Evolutionary conservation across 2,113 vertebrate species (phyloP), one percentile per base, ranked within the genome.

Genomic region (Lates calcarifer): DNA sequence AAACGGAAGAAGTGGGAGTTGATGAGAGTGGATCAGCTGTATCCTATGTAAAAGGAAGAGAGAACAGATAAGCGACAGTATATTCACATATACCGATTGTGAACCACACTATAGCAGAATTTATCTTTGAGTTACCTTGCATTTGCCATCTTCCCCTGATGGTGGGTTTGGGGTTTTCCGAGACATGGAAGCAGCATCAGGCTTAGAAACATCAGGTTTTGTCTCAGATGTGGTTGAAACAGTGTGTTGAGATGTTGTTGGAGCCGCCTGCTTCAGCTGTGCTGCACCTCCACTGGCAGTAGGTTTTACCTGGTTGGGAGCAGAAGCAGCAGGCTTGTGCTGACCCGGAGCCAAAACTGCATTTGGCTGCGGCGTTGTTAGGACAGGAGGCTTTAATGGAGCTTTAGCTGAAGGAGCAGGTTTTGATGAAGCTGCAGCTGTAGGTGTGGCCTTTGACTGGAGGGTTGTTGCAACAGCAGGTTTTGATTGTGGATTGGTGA

Each of bases 91-190:
- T n/a, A 8, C 24, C 17, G 0, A 28, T 41, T 18, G 28, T 56
- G 55, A 72, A 4, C 70, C 15, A 55, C 5, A 53, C 20, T 4
- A 6, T 0, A 1, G 11, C 3, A n/a, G 6, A 0, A 58, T 39
- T 43, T 22, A 64, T 49, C 29, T 63, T 28, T 18, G 2, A 37
- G 0, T 82, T 89, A 95, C 95, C 92, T 94, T 88, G 86, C 71
- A 76, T 75, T 81, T 85, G 43, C 49, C 37, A 0, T 87, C 69
- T 67, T 76, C 72, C 4, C 83, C 41, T 55, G 63, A 13, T 1
- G 57, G 1, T 26, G 17, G n/a, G 20, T 28, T 77, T 58, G 28
- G 51, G 53, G 53, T 68, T 82, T 74, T 71, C 69, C 18, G 77
- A 71, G 73, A 62, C 65, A 31, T n/a, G 43, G 76, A 47, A 61